phyloP scores from a whole-genome alignment of 2,888 invertebrate genomes.

The Zygothrica quintamaculata region DNA sequence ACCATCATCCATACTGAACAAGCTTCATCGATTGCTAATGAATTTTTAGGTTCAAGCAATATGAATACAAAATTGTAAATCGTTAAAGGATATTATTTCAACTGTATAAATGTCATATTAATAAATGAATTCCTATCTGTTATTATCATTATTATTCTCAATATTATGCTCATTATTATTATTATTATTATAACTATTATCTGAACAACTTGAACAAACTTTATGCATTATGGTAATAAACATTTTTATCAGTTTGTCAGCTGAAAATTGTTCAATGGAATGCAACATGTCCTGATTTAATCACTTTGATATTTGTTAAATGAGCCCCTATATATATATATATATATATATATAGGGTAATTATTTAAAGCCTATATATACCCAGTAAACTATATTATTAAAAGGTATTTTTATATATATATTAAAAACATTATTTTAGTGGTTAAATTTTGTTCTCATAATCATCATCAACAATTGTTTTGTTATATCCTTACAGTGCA shows the following conservation, averaged over 20 bases:
- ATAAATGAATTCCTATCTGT: slow-evolving; percentile 61
- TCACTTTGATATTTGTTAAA: slow-evolving; percentile 35
- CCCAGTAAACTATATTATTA: not conserved
- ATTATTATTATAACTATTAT: slow-evolving; percentile 21
- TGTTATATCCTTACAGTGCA: too few species aligned
- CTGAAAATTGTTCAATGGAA: slow-evolving; percentile 31
- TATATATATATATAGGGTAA: too few species aligned
- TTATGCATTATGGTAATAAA: slow-evolving; percentile 32
- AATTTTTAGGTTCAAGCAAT: slow-evolving; percentile 22
- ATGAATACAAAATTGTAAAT: slow-evolving; percentile 38
- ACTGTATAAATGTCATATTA: slow-evolving; percentile 47
- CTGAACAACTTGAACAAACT: slow-evolving; percentile 12
- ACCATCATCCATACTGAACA: slow-evolving; percentile 10
- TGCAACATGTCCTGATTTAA: slow-evolving; percentile 38
- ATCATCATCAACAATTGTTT: too few species aligned
- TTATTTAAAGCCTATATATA: not conserved
- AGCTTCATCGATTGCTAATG: slow-evolving; percentile 22
- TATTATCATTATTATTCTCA: slow-evolving; percentile 41
- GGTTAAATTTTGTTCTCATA: too few species aligned
- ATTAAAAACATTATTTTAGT: too few species aligned
- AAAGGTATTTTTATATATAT: not conserved
- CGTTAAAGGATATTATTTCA: not conserved
- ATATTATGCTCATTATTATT: too few species aligned
- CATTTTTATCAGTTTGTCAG: slow-evolving; percentile 46
- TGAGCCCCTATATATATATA: too few species aligned